phyloP scores from a whole-genome alignment of 2,888 invertebrate genomes.

The Abscondita cerata region DNA sequence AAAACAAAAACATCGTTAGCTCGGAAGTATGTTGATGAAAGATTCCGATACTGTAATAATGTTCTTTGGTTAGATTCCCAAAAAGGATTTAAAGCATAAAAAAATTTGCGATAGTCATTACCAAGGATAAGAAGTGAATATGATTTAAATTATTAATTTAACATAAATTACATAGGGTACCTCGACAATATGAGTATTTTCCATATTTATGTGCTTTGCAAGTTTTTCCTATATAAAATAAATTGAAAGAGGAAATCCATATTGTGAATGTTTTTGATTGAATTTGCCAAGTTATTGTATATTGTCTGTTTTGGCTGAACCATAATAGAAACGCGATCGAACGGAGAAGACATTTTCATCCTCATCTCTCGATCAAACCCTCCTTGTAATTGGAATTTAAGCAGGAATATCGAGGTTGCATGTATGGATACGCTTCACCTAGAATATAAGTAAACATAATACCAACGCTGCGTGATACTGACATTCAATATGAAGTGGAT shows the following conservation, averaged over 20 bases:
- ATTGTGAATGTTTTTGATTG: slow-evolving; percentile 1
- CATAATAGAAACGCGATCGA: slow-evolving; percentile 27
- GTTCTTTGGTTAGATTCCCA: too few species aligned
- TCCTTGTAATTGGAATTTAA: slow-evolving; percentile 32
- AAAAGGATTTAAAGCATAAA: too few species aligned
- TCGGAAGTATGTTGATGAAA: too few species aligned
- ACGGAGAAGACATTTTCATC: slow-evolving; percentile 25
- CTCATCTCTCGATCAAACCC: slow-evolving; percentile 24
- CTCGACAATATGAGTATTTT: too few species aligned
- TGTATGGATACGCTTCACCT: slow-evolving; percentile 26
- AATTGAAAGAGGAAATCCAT: neutral
- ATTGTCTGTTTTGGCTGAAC: slow-evolving; percentile 5
- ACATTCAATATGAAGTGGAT: slow-evolving; percentile 28
- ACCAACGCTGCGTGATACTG: slow-evolving; percentile 24
- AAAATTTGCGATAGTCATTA: too few species aligned
- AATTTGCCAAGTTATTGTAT: slow-evolving; percentile 4
- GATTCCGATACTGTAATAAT: too few species aligned
- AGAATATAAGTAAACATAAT: slow-evolving; percentile 31
- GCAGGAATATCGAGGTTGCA: slow-evolving; percentile 27
- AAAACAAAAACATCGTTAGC: too few species aligned
- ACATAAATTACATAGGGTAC: too few species aligned
- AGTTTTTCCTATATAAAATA: too few species aligned
- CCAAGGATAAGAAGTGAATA: too few species aligned
- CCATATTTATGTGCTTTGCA: too few species aligned
- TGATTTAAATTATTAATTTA: too few species aligned